Conservation (phyloP, 2,888 invertebrate species). For the Macropis europaea region DNA sequence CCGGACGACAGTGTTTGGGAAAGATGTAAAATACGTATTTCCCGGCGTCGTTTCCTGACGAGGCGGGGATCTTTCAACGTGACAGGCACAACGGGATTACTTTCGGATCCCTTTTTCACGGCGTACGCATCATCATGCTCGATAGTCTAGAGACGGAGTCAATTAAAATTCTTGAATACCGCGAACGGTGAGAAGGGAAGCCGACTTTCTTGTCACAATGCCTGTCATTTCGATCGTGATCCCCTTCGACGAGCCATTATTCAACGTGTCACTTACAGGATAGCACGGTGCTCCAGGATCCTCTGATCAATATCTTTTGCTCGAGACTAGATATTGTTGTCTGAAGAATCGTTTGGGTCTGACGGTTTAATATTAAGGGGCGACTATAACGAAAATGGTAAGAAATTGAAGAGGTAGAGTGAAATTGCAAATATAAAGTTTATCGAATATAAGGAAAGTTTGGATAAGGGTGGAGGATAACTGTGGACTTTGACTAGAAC, state of each 20-base stretch:
- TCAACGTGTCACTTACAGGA: slow-evolving; percentile 1
- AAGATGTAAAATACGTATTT: slow-evolving; percentile 49
- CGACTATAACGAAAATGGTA: no score
- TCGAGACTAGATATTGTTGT: no score
- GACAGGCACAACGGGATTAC: slow-evolving; percentile 41
- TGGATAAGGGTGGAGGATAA: no score
- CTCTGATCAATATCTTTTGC: no score
- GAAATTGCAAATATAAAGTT: no score
- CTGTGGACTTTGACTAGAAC: no score
- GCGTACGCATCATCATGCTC: slow-evolving; percentile 18
- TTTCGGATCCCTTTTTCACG: neutral
- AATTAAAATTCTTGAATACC: slow-evolving; percentile 36
- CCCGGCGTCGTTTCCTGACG: slow-evolving; percentile 3
- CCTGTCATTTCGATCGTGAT: neutral
- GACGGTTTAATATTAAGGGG: no score
- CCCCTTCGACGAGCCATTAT: slow-evolving; percentile 1
- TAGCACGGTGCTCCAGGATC: no score
- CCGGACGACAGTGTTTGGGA: slow-evolving; percentile 34
- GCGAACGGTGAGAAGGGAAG: neutral
- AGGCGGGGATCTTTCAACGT: slow-evolving; percentile 29
- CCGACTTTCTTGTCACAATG: neutral
- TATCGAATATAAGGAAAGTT: no score
- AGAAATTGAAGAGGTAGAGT: no score
- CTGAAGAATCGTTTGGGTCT: no score
- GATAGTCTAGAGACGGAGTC: slow-evolving; percentile 21